Evolutionary conservation across 2,888 invertebrate genomes (phyloP), one percentile per base, ranked within the genome.

Genomic region (Acleris holmiana): DNA sequence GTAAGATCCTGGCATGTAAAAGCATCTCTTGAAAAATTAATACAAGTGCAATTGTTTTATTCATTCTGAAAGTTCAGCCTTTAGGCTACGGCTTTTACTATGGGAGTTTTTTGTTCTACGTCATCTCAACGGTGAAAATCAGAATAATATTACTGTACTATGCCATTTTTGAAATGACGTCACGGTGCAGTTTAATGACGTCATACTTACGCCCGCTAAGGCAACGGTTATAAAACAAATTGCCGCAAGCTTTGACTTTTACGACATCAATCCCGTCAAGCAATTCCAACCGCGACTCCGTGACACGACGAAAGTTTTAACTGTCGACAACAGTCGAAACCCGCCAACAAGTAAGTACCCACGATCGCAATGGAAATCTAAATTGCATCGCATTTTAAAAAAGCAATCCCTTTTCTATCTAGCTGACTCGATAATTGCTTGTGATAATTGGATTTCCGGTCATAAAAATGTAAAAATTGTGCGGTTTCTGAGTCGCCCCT

Each of bases 361-460:
- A 69, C 67, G 73, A 79, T 55, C 49, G 76, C 71, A 75, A 73
- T 75, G 74, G 73, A 75, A 77, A 77, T 76, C 74, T 76, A 76
- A 83, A 82, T 82, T 79, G 77, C 74, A 76, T 76, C 73, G 71
- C 70, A 76, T 78, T 75, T 76, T 74, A 74, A 82, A 85, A 84
- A 82, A 74, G 76, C 83, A 79, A 82, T 85, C 82, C 76, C 70
- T 79, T 79, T 83, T 78, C 79, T 76, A 79, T 83, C 77, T 79
- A 79, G 83, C 85, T 84, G 86, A 86, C 85, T 88, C 82, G 83
- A 91, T 91, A 89, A 91, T 91, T 89, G 87, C 79, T 77, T 71
- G 80, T 83, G 86, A 89, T 91, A 91, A 91, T 91, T 91, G 89
- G 86, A 84, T 89, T 88, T 85, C 75, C 77, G 83, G 80, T 84